Base-by-base conservation (phyloP, 1,140 invertebrate genomes). In the Achatina immaculata region DNA sequence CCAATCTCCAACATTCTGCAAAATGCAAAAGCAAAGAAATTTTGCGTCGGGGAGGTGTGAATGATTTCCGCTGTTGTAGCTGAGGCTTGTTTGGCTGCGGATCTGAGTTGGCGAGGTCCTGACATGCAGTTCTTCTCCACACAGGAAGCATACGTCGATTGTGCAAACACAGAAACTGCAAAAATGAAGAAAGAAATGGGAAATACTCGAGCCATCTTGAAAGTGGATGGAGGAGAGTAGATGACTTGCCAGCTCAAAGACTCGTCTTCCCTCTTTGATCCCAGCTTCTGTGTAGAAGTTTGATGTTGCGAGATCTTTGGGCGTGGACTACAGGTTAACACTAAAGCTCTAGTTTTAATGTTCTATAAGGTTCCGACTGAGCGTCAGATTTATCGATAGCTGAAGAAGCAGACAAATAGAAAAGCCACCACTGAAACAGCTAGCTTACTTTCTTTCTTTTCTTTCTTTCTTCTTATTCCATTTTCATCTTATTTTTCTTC, bases 21-120 rank as follows among this genome's bases (percentile, higher is more conserved):
- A 71, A 71, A 71, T 71, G 68, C 68, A 71, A 71, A 71, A 71
- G 68, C 38, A 71, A 71, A 71, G 68, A 71, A 71, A 71, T 71
- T 71, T 71, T 71, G 42, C 38, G 21, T 42, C 68, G 36, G 6
- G n/a, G 42, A 71, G 68, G 68, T 71, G 68, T 71, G 36, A 71
- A 71, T 71, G 68, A 71, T 71, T 71, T 71, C 68, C 68, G 68
- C 68, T 45, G 38, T 45, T 21, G 38, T 71, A 40, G 38, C 34
- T 40, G 38, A 4, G 38, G 68, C 68, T 71, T 71, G 68, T 71
- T 71, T 71, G 68, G 36, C 34, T 31, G 38, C n/a, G 68, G 68
- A 71, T 71, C 42, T 71, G 19, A 4, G 24, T 40, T 71, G 68
- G 68, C n/a, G 24, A 24, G 7, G 68, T 45, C 28, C 36, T 24